Conservation (phyloP, 2,888 invertebrate genomes). For the Agonopterix subpropinquella region DNA sequence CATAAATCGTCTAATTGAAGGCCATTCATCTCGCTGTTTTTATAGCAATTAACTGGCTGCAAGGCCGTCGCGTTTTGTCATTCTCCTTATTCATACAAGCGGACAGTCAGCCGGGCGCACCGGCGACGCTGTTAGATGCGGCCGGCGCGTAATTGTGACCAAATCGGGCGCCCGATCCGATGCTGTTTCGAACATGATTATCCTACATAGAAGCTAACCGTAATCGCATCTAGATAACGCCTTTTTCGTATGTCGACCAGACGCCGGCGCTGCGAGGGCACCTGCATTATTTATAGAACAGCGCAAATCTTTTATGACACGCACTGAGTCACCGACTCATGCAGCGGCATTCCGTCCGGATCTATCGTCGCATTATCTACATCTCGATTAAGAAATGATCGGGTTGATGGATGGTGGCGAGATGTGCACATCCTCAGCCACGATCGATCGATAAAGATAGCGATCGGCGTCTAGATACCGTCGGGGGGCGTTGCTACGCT, state of each 20-base stretch:
- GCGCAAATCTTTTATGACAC: constrained; percentile 29
- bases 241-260: constrained; percentile 41
- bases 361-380: constrained; percentile 9
- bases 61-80: constrained; percentile 36
- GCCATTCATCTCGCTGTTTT: constrained; percentile 20
- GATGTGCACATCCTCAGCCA: constrained; percentile 16
- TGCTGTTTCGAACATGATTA: constrained; percentile 24
- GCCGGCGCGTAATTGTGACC: constrained; percentile 31
- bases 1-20: constrained; percentile 15
- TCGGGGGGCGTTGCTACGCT: constrained; percentile 20
- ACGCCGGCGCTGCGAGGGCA: constrained; percentile 42
- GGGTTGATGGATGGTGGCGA: constrained; percentile 22
- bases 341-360: neutral
- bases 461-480: constrained; percentile 28
- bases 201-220: constrained; percentile 24
- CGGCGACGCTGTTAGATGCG: neutral
- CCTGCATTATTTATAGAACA: constrained; percentile 38
- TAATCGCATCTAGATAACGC: constrained; percentile 27
- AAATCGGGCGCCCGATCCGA: constrained; percentile 27
- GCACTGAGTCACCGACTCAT: constrained; percentile 27
- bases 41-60: constrained; percentile 42
- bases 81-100: constrained; percentile 18
- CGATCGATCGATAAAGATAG: constrained; percentile 39
- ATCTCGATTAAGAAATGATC: constrained; percentile 22
- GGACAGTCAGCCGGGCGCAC: neutral